Percentiles rank a stretch among this genome's conserved stretches.
Evolutionary conservation across 2,113 vertebrate species (phyloP).

Genomic region (Nerophis lumbriciformis): DNA sequence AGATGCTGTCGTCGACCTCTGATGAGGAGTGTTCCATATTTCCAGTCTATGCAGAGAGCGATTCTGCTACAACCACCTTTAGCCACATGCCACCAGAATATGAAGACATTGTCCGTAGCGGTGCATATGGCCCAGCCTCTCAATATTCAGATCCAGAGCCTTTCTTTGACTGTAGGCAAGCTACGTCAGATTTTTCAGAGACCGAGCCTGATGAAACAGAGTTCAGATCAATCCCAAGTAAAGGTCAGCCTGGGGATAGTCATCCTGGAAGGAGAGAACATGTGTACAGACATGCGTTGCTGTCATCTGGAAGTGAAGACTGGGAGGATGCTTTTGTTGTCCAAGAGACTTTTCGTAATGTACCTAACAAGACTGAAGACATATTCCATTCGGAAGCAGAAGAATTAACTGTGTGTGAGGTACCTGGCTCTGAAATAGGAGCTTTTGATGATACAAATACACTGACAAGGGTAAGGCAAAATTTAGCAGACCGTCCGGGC

Average conservation of each 20-base stretch:
- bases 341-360: constrained; percentile 65
- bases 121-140: constrained; percentile 16
- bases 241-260: constrained; percentile 3
- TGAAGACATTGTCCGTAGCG: constrained; percentile 2
- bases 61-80: constrained; percentile 3
- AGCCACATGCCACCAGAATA: constrained; percentile 17
- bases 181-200: constrained; percentile 55
- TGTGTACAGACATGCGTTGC: constrained; percentile 9
- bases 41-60: constrained; percentile 16
- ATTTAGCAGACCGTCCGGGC: constrained; percentile 40
- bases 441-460: constrained; percentile 60
- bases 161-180: constrained; percentile 67
- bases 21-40: constrained; percentile 44
- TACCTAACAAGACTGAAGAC: constrained; percentile 30
- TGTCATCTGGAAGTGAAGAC: constrained; percentile 62
- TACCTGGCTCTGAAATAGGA: constrained; percentile 31
- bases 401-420: constrained; percentile 71
- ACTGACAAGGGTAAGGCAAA: constrained; percentile 80
- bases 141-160: constrained; percentile 57
- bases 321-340: constrained; percentile 68
- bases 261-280: constrained; percentile 4
- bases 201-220: constrained; percentile 43
- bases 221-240: constrained; percentile 1
- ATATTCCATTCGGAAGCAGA: constrained; percentile 42
- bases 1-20: constrained; percentile 24